A percentile compares a stretch with the other conserved stretches of the same genome.
Evolutionary conservation across 1,140 invertebrate genomes (phyloP).

Genomic region (Helicoverpa zea): DNA sequence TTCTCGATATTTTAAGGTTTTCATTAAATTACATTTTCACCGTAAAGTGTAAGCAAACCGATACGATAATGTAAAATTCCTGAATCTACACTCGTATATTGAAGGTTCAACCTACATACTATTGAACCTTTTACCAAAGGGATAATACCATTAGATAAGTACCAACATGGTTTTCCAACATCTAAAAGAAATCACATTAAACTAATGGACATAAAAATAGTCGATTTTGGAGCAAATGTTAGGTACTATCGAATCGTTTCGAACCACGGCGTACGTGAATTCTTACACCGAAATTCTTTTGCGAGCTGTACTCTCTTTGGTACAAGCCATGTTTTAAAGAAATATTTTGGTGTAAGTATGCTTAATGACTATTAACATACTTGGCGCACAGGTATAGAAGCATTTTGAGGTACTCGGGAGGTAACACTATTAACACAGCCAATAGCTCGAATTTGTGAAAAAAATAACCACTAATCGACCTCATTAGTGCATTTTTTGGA

Average conservation of each 20-base stretch:
- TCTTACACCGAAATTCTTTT: conserved; percentile 59
- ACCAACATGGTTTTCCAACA: conserved; percentile 60
- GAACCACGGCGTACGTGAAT: conserved; percentile 37
- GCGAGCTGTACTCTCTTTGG: conserved; percentile 40
- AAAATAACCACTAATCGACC: too few species aligned
- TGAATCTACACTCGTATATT: conserved; percentile 10
- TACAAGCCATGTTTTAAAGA: neutral
- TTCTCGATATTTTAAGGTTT: too few species aligned
- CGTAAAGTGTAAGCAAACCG: neutral
- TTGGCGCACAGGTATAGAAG: neutral
- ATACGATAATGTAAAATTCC: conserved; percentile 40
- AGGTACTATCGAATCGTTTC: conserved; percentile 59
- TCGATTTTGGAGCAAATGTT: conserved; percentile 68
- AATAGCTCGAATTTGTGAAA: too few species aligned
- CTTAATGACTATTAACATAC: neutral
- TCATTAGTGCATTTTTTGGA: too few species aligned
- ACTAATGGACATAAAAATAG: conserved; percentile 72
- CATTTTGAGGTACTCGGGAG: too few species aligned
- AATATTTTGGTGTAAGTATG: neutral
- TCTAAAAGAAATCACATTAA: conserved; percentile 69
- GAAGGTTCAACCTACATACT: conserved; percentile 20
- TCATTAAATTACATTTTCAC: neutral
- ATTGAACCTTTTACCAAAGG: conserved; percentile 46
- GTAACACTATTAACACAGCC: too few species aligned
- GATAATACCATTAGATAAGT: conserved; percentile 63